Percentiles rank a stretch among this genome's conserved stretches.
These are phyloP conservation scores for Mamestra brassicae DNA, from an alignment of 2,888 invertebrate species.

Conservation along the genomic window DNA sequence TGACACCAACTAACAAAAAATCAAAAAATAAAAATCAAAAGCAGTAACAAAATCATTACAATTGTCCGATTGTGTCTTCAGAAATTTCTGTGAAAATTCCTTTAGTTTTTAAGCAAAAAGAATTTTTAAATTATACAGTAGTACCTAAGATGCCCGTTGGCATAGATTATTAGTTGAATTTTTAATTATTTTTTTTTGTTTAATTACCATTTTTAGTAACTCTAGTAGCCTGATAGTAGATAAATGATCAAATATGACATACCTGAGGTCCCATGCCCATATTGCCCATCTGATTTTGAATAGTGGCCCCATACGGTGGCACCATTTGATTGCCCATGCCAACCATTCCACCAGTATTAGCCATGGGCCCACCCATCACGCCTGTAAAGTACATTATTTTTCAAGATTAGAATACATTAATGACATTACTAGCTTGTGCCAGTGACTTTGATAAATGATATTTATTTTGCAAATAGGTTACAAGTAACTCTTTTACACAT, in stretches of 20 bases:
- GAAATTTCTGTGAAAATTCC: not conserved
- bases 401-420: not conserved
- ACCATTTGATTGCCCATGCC: constrained; percentile 92
- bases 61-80: not conserved
- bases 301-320: constrained; percentile 87
- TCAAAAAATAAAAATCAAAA: no score
- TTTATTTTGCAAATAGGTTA: no score
- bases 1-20: constrained; percentile 84
- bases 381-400: constrained; percentile 79
- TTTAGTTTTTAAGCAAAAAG: no score
- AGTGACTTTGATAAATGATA: not conserved
- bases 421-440: not conserved
- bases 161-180: no score
- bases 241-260: constrained; percentile 4
- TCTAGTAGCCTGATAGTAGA: no score
- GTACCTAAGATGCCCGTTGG: no score
- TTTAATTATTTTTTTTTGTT: no score
- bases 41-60: not conserved
- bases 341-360: constrained; percentile 83
- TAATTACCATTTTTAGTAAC: no score
- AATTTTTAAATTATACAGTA: no score
- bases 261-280: constrained; percentile 90
- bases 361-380: constrained; percentile 91
- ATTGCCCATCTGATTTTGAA: constrained; percentile 89
- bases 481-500: no score